phyloP scores from a whole-genome alignment of 2,888 invertebrate species.

The Drosophila setosimentum region DNA sequence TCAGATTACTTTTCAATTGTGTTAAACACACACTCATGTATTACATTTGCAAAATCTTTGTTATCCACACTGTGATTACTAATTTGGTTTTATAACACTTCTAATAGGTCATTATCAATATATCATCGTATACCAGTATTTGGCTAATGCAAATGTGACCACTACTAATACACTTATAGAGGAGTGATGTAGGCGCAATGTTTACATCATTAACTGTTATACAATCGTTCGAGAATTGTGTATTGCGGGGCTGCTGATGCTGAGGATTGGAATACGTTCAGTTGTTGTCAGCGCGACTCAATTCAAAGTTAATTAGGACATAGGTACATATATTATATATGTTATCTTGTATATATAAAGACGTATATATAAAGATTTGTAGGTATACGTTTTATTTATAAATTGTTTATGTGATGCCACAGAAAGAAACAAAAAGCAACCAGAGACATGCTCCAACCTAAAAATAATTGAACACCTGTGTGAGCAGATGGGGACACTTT shows the following conservation, averaged over 20 bases:
- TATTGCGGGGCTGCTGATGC: constrained; percentile 29
- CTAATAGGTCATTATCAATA: constrained; percentile 52
- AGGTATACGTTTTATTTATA: constrained; percentile 6
- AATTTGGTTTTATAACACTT: constrained; percentile 18
- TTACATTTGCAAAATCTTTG: neutral
- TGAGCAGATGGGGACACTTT: constrained; percentile 2
- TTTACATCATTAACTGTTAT: constrained; percentile 17
- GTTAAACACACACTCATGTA: neutral
- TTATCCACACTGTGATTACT: constrained; percentile 20
- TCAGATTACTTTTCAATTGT: neutral
- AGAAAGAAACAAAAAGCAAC: neutral
- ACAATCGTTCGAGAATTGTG: constrained; percentile 29
- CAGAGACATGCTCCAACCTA: neutral
- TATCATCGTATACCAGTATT: constrained; percentile 37
- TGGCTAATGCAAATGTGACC: constrained; percentile 24
- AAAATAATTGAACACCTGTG: constrained; percentile 19
- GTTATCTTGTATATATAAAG: too few species aligned
- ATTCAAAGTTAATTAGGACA: constrained; percentile 54
- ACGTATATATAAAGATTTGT: constrained; percentile 8
- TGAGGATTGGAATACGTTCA: constrained; percentile 36
- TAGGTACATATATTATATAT: too few species aligned
- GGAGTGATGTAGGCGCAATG: neutral
- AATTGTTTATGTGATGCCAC: constrained; percentile 7
- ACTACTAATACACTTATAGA: constrained; percentile 28
- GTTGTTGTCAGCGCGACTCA: constrained; percentile 36